These are phyloP conservation scores for Halcyon chelicuti DNA, from an alignment of 2,797 vertebrate species.

Conservation along the genomic window DNA sequence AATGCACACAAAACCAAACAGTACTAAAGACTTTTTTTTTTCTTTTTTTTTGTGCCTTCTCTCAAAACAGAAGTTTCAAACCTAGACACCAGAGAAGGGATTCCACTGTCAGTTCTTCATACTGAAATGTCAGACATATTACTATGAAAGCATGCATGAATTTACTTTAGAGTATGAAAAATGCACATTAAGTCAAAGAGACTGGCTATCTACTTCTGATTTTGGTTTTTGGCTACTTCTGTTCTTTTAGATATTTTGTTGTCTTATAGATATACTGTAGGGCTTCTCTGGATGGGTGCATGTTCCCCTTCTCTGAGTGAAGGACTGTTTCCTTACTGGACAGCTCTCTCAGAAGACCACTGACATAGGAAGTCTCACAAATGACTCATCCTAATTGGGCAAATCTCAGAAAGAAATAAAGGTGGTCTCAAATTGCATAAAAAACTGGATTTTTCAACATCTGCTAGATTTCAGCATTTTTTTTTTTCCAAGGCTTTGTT, in stretches of 20 bases:
- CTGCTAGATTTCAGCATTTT: neutral
- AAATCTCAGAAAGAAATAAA: neutral
- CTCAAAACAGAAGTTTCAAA: neutral
- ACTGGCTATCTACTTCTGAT: neutral
- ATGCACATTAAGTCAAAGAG: neutral
- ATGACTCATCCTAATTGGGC: neutral
- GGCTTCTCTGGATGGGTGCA: neutral
- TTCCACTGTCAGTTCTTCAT: neutral
- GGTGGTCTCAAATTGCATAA: neutral
- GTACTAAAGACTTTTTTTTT: neutral
- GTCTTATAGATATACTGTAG: neutral
- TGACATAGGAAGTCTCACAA: neutral
- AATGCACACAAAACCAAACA: neutral
- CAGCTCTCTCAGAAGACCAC: neutral
- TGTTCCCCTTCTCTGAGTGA: neutral
- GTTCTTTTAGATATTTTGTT: neutral
- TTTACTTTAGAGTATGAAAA: neutral
- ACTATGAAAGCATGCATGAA: neutral
- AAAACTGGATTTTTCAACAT: neutral
- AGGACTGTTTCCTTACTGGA: neutral
- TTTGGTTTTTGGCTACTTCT: neutral
- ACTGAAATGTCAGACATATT: neutral
- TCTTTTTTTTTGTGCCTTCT: neutral
- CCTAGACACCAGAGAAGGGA: neutral
- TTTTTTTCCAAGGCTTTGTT: neutral